phyloP scores from a whole-genome alignment of 2,888 invertebrate species.

The Scrobipalpa costella region DNA sequence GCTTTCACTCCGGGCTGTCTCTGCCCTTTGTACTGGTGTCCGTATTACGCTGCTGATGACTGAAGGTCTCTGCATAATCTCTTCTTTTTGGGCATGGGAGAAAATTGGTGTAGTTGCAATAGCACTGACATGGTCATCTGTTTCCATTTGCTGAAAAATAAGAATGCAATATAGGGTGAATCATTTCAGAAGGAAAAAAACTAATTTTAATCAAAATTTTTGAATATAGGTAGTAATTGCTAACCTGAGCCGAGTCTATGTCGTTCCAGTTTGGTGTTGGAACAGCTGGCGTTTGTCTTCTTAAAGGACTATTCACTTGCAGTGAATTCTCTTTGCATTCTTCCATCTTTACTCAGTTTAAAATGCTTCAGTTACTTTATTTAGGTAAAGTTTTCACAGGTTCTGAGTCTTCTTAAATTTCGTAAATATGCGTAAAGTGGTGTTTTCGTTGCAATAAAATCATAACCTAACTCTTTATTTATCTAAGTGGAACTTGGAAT shows the following conservation, averaged over 20 bases:
- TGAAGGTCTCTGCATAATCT: conserved; percentile 26
- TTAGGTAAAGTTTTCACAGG: not conserved
- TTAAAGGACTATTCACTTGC: conserved; percentile 31
- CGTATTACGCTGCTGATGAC: conserved; percentile 27
- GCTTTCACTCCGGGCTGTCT: conserved; percentile 31
- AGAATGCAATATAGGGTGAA: too few relatives aligned
- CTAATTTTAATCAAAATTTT: not conserved
- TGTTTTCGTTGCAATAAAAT: not conserved
- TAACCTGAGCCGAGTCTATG: conserved; percentile 26
- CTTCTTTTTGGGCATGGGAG: not conserved
- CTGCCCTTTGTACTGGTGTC: conserved; percentile 31
- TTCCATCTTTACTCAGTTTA: conserved; percentile 12
- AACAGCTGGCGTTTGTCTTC: conserved; percentile 40
- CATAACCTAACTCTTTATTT: not conserved
- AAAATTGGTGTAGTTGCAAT: not conserved
- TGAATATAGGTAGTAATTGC: not conserved
- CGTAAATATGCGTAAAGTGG: not conserved
- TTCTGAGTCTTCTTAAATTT: not conserved
- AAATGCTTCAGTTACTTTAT: not conserved
- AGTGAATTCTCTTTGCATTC: conserved; percentile 16
- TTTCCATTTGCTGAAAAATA: conserved; percentile 25
- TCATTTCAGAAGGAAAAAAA: too few relatives aligned
- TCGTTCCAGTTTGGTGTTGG: conserved; percentile 47
- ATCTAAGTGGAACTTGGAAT: too few relatives aligned
- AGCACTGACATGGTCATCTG: conserved; percentile 14